Evolutionary conservation across 1,140 invertebrate species (phyloP), one percentile per base, ranked within the genome.

Genomic region (Atopsyche davidsoni): DNA sequence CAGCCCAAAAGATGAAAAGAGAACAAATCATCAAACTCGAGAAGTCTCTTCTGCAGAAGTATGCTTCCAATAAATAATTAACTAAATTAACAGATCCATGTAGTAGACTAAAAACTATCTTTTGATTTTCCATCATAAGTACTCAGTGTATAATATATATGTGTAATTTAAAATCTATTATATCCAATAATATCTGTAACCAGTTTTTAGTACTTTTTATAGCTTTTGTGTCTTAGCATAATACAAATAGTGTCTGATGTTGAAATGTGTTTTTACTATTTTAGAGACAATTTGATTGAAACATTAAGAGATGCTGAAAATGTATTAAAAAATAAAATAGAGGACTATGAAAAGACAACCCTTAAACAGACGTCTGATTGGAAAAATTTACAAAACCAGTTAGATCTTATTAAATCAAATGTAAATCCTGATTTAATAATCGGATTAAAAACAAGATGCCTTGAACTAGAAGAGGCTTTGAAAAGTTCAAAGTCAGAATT

Each of bases 341-440:
- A 73, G 18, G 65, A 67, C 23, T 64, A 67, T 16, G 66, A 66
- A 53, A 64, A 63, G n/a, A 46, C 66, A 22, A 68, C 72, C 35
- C 57, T 66, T 59, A 65, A 72, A 44, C 57, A 67, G 10, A 66
- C 62, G 25, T 66, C 65, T 0, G 60, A 61, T 0, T 7, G 70
- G 4, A 67, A 64, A 0, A 60, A 69, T 14, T 51, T 72, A 0
- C 65, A 69, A 54, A 66, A 64, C 35, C 66, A 71, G 43, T 32
- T 70, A 11, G 67, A 73, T 22, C 28, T 67, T 11, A 53, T 70
- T 1, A 61, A 61, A 2, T 62, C 49, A 18, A 61, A 58, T 46
- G 60, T 60, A 1, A 64, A 66, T 18, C 58, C 60, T 10, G 64
- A 70, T 7, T 54, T 70, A 4, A 23, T 69, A 2, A 63, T 68